Base-by-base conservation (phyloP, 2,888 invertebrate species). In the Melieria omissa region DNA sequence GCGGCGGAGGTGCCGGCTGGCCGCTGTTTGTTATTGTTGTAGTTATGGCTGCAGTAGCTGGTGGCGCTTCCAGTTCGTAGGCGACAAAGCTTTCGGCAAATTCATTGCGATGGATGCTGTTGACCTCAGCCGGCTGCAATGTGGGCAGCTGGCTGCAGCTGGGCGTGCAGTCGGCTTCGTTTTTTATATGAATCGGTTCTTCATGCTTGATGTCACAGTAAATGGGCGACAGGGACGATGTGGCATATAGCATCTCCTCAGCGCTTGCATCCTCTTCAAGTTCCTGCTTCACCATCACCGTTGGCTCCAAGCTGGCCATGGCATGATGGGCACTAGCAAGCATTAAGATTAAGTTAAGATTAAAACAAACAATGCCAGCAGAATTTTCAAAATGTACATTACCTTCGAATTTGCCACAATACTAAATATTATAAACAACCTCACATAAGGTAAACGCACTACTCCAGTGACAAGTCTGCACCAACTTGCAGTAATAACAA, bases 11-110 rank as follows among this genome's bases (percentile, higher is more conserved):
- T 52, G 41, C 12, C 41, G n/a, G 12, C 58, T 52, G 14, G 60
- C 46, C 57, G 58, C 42, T 9, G 14, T 12, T 29, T 3, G 29
- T 29, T 29, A 46, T 55, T 71, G 46, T 69, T 14, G 57, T 14
- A 44, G 14, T 46, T 41, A 45, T 44, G 5, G 65, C 3, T n/a
- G 42, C 52, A n/a, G 47, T 7, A 46, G n/a, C 1, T 12, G 10
- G 45, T 5, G 58, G 5, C 58, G 69, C 42, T 57, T 74, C 71
- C 41, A 74, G 72, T 70, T 77, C 73, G 55, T 76, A 73, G 12
- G 76, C 72, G 8, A 76, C n/a, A 71, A 76, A 76, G 29, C 52
- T 68, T 52, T 75, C 58, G 14, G 55, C 49, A 57, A 57, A 10
- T 57, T 57, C n/a, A 57, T 16, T 8, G 29, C 5, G 5, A 16